Evolutionary conservation across 2,888 invertebrate species (phyloP).

Genomic region (Melinaea menophilus): DNA sequence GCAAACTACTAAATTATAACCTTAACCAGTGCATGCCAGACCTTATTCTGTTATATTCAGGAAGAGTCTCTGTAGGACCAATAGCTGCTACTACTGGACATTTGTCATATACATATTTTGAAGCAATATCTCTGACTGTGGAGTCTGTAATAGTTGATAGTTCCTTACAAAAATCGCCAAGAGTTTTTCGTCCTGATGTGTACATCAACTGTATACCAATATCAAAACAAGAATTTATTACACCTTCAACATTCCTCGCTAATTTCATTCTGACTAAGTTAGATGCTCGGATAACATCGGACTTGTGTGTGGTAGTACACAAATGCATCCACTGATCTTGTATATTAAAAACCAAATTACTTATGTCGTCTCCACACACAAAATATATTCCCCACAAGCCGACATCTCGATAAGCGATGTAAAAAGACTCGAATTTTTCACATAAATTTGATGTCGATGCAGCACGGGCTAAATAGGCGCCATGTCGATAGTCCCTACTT

Average conservation of each 20-base stretch:
- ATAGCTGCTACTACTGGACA: constrained; percentile 62
- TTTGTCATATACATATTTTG: constrained; percentile 58
- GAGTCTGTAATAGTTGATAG: constrained; percentile 24
- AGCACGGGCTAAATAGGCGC: constrained; percentile 46
- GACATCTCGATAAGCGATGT: constrained; percentile 57
- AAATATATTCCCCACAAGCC: constrained; percentile 74
- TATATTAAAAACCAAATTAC: constrained; percentile 53
- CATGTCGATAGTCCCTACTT: constrained; percentile 48
- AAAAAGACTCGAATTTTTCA: constrained; percentile 62
- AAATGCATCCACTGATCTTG: constrained; percentile 63
- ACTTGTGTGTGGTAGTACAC: constrained; percentile 42
- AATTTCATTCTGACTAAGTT: constrained; percentile 50
- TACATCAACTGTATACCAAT: constrained; percentile 57
- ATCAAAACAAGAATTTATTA: constrained; percentile 50
- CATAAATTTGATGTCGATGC: constrained; percentile 51
- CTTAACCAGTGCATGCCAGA: constrained; percentile 61
- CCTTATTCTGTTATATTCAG: constrained; percentile 58
- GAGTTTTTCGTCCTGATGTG: constrained; percentile 39
- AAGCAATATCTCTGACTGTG: constrained; percentile 36
- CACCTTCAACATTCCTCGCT: constrained; percentile 43
- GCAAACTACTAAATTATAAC: constrained; percentile 33
- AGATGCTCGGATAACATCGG: constrained; percentile 52
- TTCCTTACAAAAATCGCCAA: constrained; percentile 31
- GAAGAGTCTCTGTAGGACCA: constrained; percentile 63
- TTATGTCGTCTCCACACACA: constrained; percentile 47